Conservation (phyloP, 2,888 invertebrate genomes). For the Caenorhabditis imperialis region DNA sequence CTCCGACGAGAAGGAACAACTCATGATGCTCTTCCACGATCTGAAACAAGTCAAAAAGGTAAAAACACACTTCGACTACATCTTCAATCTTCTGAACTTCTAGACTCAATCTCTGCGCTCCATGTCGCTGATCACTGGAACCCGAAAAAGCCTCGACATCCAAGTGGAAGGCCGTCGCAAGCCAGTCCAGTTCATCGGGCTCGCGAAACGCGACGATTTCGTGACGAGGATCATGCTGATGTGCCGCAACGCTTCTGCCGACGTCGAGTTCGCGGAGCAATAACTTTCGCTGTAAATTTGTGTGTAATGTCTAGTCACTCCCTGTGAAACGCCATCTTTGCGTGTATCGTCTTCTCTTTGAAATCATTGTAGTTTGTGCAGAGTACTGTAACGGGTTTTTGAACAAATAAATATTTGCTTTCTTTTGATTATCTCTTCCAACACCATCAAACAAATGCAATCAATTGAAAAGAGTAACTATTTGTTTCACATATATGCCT, state of each 20-base stretch:
- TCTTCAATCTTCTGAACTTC: slow-evolving; percentile 18
- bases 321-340: not conserved
- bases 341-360: not conserved
- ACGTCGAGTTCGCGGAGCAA: slow-evolving; percentile 38
- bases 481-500: too few species aligned
- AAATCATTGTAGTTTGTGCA: not conserved
- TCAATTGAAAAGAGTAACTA: too few species aligned
- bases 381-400: too few species aligned
- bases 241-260: slow-evolving; percentile 53
- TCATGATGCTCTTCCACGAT: slow-evolving; percentile 69
- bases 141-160: slow-evolving; percentile 71
- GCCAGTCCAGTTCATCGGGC: slow-evolving; percentile 69
- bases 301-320: not conserved
- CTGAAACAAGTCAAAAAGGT: slow-evolving; percentile 67
- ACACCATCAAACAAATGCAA: too few species aligned
- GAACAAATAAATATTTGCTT: too few species aligned
- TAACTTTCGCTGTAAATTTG: not conserved
- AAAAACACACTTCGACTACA: not conserved
- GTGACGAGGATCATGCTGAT: slow-evolving; percentile 57
- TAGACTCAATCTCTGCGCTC: slow-evolving; percentile 64
- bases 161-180: slow-evolving; percentile 62
- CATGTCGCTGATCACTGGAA: slow-evolving; percentile 64
- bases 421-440: too few species aligned
- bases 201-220: slow-evolving; percentile 64
- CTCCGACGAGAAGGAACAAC: slow-evolving; percentile 43